A percentile compares a stretch with the other conserved stretches of the same genome.
Conservation (phyloP, 2,797 vertebrate genomes). For the Urocyon cinereoargenteus region DNA sequence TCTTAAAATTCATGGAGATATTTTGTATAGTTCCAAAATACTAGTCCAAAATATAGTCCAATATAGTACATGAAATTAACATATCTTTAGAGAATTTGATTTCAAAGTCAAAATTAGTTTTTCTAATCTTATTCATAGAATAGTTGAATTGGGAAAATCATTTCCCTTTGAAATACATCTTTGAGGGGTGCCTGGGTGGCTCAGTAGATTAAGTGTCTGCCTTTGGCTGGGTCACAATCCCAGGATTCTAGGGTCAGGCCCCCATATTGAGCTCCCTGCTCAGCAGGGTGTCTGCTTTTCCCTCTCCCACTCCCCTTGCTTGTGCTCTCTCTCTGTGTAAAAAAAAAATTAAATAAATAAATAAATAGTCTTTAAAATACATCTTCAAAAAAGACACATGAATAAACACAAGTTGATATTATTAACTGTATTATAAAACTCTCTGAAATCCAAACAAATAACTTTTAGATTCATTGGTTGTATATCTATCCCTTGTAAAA, state of each 20-base stretch:
- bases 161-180: neutral
- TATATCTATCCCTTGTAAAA: neutral
- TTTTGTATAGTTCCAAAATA: neutral
- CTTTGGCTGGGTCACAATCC: too few relatives aligned
- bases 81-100: neutral
- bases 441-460: neutral
- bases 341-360: too few relatives aligned
- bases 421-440: slow-evolving; percentile 30
- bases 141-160: neutral
- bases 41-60: neutral
- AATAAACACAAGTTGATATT: neutral
- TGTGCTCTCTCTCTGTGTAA: too few relatives aligned
- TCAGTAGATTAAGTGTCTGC: too few relatives aligned
- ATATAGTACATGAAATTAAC: neutral
- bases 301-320: too few relatives aligned
- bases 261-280: too few relatives aligned
- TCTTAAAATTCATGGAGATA: neutral
- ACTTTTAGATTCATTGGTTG: neutral
- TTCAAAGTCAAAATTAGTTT: neutral
- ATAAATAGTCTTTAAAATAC: neutral
- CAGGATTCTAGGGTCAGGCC: too few relatives aligned
- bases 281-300: too few relatives aligned
- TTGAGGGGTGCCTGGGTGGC: too few relatives aligned
- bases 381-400: neutral
- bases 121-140: neutral